Evolutionary conservation across 2,797 vertebrate genomes (phyloP), one percentile per base, ranked within the genome.

Genomic region (Pangasius larnaudii): DNA sequence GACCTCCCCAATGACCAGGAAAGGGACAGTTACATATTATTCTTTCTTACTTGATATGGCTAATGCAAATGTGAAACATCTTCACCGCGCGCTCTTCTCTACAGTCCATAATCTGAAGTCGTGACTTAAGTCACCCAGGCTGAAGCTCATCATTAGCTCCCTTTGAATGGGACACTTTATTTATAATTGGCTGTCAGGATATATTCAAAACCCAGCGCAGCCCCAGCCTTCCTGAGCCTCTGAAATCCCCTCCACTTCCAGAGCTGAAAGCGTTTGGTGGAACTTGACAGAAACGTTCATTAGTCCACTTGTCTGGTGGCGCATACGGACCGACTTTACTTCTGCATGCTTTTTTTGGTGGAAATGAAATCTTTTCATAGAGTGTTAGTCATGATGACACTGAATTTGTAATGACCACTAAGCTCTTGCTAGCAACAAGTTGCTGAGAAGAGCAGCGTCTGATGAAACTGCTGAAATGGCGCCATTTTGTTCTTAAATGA

Each of bases 131-230:
- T 81, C 33, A 46, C 58, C 79, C 79, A 16, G 36, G 58, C 79
- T 22, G 85, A 85, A 88, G 86, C 53, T 78, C 24, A 51, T 86
- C 72, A 78, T 90, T 88, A 89, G 59, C 77, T 61, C 58, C 46
- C 86, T 87, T 86, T 90, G 87, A 89, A 89, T 27, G 24, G 82
- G 51, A 74, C 67, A 72, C 86, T 78, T 88, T 89, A 89, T 88
- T 91, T 87, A 88, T 90, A 91, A 89, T 91, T 85, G 86, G 87
- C 82, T 88, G 89, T 89, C 91, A 90, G 59, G 65, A 56, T 63
- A 51, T 84, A 80, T 89, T 85, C 53, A 61, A 88, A 78, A 78
- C 67, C 74, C 36, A 85, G 75, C 13, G 5, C 42, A 58, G 10
- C 10, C 59, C 77, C 59, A 51, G 56, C 27, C 42, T 67, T 84